A percentile compares a stretch with the other conserved stretches of the same genome.
These are phyloP conservation scores for Artemisiospiza belli DNA, from an alignment of 2,113 vertebrate genomes.

Conservation along the genomic window DNA sequence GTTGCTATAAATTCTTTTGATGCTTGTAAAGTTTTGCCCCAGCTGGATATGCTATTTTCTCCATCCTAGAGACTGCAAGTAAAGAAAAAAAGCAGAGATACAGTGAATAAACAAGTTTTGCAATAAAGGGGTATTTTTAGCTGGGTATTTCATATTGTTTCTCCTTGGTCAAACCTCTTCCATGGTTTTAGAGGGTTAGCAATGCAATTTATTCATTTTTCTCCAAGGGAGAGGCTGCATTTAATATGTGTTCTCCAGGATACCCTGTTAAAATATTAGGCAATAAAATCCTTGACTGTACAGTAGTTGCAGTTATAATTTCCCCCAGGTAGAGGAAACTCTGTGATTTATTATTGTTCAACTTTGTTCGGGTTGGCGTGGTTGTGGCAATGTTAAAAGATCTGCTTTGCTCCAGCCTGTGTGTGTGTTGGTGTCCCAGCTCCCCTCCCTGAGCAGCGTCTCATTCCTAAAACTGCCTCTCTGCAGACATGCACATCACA, in stretches of 20 bases:
- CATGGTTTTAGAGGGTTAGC: not conserved
- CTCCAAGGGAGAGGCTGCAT: conserved; percentile 21
- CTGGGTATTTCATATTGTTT: not conserved
- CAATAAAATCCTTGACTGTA: conserved; percentile 53
- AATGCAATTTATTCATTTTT: conserved; percentile 42
- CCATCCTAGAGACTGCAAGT: not conserved
- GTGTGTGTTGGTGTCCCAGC: not conserved
- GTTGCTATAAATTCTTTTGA: conserved; percentile 16
- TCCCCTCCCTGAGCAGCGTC: not conserved
- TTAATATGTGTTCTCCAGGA: conserved; percentile 43
- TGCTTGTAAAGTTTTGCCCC: conserved; percentile 6
- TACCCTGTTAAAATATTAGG: conserved; percentile 60
- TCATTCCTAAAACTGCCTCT: not conserved
- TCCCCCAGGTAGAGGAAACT: conserved; percentile 52
- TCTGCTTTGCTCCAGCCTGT: not conserved
- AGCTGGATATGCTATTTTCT: conserved; percentile 34
- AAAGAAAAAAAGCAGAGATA: not conserved
- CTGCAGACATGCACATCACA: not conserved
- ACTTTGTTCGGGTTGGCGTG: not conserved
- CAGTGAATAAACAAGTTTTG: conserved; percentile 6
- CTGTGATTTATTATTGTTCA: conserved; percentile 25
- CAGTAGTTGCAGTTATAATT: conserved; percentile 44
- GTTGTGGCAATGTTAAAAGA: not conserved
- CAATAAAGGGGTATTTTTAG: conserved; percentile 9
- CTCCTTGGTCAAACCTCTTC: not conserved